These are phyloP conservation scores for Machimus atricapillus DNA, from an alignment of 2,888 invertebrate genomes.

Conservation along the genomic window DNA sequence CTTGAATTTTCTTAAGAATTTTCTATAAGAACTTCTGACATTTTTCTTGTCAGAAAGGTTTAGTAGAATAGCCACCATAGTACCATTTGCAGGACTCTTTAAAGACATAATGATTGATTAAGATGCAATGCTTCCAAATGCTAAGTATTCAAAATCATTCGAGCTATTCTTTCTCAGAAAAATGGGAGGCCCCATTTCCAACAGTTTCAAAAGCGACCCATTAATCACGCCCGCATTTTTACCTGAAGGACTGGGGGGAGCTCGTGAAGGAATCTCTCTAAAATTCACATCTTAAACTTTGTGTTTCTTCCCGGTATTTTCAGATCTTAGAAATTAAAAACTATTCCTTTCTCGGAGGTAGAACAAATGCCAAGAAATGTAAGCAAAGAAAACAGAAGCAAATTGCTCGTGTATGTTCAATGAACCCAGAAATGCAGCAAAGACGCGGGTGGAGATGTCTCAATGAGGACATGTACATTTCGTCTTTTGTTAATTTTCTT, in stretches of 20 bases:
- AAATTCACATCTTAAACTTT: not conserved
- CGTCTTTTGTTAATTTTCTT: not conserved
- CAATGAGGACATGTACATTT: not conserved
- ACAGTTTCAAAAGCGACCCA: not conserved
- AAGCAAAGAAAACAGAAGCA: not conserved
- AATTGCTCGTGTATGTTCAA: slow-evolving; percentile 34
- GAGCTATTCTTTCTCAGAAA: not conserved
- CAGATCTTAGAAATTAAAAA: slow-evolving; percentile 1
- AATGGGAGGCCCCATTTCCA: not conserved
- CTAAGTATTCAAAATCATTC: not conserved
- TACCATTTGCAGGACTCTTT: not conserved
- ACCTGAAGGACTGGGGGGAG: not conserved
- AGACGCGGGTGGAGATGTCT: not conserved
- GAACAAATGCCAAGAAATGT: not conserved
- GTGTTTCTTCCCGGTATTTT: not conserved
- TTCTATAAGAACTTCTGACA: not conserved
- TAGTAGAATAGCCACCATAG: no score
- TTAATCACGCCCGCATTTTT: slow-evolving; percentile 26
- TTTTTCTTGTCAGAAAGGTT: no score
- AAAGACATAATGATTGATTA: not conserved
- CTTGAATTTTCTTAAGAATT: not conserved
- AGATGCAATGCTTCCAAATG: not conserved
- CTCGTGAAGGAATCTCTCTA: slow-evolving; percentile 10
- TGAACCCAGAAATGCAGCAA: slow-evolving; percentile 22
- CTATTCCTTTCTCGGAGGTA: not conserved